Evolutionary conservation across 2,113 vertebrate species (phyloP).

Genomic region (Chloroceryle aenea): DNA sequence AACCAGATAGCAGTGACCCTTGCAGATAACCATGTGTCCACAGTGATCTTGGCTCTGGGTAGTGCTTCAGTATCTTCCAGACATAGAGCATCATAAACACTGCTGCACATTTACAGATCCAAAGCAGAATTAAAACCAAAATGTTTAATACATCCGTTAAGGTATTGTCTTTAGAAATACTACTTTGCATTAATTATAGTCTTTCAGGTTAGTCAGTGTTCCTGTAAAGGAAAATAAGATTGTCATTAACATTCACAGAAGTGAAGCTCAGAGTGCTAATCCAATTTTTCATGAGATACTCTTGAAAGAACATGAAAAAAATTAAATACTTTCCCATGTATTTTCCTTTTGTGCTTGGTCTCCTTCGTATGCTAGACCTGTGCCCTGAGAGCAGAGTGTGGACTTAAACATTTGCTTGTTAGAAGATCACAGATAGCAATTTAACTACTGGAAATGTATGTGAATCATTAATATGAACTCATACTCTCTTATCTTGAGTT

Average conservation of each 20-base stretch:
- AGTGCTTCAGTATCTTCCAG: neutral
- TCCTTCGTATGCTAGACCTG: neutral
- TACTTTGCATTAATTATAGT: neutral
- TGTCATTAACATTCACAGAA: neutral
- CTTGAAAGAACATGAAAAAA: neutral
- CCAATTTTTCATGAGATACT: neutral
- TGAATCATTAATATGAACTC: neutral
- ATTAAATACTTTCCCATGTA: neutral
- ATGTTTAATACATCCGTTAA: neutral
- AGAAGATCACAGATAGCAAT: neutral
- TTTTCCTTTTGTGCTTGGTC: neutral
- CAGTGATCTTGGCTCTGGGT: neutral
- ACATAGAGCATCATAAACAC: neutral
- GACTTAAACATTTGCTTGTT: neutral
- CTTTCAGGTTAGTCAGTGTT: neutral
- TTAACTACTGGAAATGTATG: neutral
- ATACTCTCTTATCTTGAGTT: neutral
- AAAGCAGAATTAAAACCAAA: neutral
- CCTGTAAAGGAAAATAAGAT: neutral
- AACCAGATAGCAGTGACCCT: neutral
- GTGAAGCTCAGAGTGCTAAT: neutral
- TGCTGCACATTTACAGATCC: neutral
- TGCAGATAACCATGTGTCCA: neutral
- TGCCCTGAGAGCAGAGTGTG: neutral
- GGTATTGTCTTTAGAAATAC: constrained; percentile 10